Percentiles rank a stretch among this genome's conserved stretches.
Conservation (phyloP, 2,888 invertebrate genomes). For the Mythimna loreyi region DNA sequence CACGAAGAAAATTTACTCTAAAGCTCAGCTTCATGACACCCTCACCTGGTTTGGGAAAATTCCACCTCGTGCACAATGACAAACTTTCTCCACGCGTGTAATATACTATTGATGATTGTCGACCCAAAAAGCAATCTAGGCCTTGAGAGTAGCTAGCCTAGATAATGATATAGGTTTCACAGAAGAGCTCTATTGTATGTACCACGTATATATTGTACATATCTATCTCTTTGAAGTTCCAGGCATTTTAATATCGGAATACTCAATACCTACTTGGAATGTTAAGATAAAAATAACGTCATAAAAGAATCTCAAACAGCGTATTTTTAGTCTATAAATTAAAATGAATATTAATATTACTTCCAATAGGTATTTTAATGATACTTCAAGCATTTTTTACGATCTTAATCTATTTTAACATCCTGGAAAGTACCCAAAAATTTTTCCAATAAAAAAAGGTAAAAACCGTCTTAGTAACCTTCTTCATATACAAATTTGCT, state of each 20-base stretch:
- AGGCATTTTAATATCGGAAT: constrained; percentile 30
- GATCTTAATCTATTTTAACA: background rate
- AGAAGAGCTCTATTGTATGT: background rate
- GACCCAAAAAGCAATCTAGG: too few relatives aligned
- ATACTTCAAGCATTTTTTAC: background rate
- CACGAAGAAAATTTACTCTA: too few relatives aligned
- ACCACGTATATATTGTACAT: background rate
- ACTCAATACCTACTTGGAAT: constrained; percentile 28
- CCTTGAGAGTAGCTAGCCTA: too few relatives aligned
- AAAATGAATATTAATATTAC: background rate
- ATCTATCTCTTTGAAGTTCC: constrained; percentile 10
- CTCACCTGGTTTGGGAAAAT: too few relatives aligned
- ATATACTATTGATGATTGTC: too few relatives aligned
- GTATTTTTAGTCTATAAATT: background rate
- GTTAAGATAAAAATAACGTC: constrained; percentile 23
- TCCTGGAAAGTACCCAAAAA: background rate
- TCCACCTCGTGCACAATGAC: too few relatives aligned
- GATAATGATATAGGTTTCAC: background rate
- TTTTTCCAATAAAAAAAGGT: background rate
- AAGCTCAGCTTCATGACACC: too few relatives aligned
- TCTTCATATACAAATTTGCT: background rate
- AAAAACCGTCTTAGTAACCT: background rate
- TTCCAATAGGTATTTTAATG: background rate
- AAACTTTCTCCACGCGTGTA: too few relatives aligned
- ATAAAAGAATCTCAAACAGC: background rate